These are phyloP conservation scores for Brienomyrus brachyistius DNA, from an alignment of 2,113 vertebrate species.

Conservation along the genomic window DNA sequence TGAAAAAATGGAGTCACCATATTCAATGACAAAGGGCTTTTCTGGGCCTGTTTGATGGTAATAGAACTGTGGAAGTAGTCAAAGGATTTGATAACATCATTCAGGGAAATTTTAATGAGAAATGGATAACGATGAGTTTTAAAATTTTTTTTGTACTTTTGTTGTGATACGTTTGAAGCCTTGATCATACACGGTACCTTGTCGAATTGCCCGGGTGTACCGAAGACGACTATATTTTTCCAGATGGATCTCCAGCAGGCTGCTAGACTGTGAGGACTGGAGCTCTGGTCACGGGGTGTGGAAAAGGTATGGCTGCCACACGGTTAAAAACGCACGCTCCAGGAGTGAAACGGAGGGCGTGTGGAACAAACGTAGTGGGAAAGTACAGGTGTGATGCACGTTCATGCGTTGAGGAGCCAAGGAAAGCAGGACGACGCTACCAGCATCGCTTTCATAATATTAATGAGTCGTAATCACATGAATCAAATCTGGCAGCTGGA, in stretches of 20 bases:
- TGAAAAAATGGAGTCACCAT: neutral
- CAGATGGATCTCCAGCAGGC: neutral
- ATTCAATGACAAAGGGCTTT: neutral
- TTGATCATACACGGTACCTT: neutral
- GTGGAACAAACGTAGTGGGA: neutral
- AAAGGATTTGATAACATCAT: neutral
- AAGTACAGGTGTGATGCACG: slow-evolving; percentile 5
- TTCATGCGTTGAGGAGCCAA: neutral
- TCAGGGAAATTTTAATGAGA: neutral
- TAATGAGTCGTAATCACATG: neutral
- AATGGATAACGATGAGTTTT: neutral
- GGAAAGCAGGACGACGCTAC: neutral
- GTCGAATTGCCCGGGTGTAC: neutral
- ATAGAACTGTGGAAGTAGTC: neutral
- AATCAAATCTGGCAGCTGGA: neutral
- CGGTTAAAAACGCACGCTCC: neutral
- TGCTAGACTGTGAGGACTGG: neutral
- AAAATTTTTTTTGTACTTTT: neutral
- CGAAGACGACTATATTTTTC: neutral
- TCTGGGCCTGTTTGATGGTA: neutral
- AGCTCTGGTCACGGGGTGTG: neutral
- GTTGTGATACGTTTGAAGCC: slow-evolving; percentile 1
- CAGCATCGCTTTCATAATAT: neutral
- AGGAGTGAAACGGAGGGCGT: neutral
- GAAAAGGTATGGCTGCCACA: neutral